Evolutionary conservation across 2,888 invertebrate genomes (phyloP).

Genomic region (Baronia brevicornis): DNA sequence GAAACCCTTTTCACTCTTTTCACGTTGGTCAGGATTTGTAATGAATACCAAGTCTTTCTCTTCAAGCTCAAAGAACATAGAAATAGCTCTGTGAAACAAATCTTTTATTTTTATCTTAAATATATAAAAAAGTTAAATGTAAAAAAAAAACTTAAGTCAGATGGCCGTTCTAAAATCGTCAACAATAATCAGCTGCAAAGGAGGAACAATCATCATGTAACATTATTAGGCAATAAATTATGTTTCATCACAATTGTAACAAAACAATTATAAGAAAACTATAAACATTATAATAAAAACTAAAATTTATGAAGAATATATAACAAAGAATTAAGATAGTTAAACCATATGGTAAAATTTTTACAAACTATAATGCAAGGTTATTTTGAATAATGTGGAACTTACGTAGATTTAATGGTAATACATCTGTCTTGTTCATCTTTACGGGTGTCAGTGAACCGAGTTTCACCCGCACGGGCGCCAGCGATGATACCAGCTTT

Average conservation of each 20-base stretch:
- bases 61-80: conserved; percentile 98
- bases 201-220: conserved; percentile 74
- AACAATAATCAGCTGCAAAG: conserved; percentile 53
- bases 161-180: conserved; percentile 76
- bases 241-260: background rate
- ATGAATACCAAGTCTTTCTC: conserved; percentile 97
- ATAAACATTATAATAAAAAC: too few relatives aligned
- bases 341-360: conserved; percentile 17
- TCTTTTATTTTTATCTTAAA: conserved; percentile 9
- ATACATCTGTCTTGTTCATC: conserved; percentile 99
- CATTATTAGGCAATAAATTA: conserved; percentile 15
- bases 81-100: conserved; percentile 87
- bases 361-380: conserved; percentile 32
- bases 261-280: background rate
- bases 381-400: conserved; percentile 24
- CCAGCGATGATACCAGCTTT: conserved; percentile 99
- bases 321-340: background rate
- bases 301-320: too few relatives aligned
- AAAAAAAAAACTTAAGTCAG: conserved; percentile 39
- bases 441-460: conserved; percentile 99
- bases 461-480: conserved; percentile 98
- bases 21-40: conserved; percentile 91
- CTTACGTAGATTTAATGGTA: conserved; percentile 99
- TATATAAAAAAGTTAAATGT: conserved; percentile 2
- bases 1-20: conserved; percentile 94